Evolutionary conservation across 1,140 invertebrate species (phyloP), one percentile per base, ranked within the genome.

Genomic region (Anastrepha obliqua): DNA sequence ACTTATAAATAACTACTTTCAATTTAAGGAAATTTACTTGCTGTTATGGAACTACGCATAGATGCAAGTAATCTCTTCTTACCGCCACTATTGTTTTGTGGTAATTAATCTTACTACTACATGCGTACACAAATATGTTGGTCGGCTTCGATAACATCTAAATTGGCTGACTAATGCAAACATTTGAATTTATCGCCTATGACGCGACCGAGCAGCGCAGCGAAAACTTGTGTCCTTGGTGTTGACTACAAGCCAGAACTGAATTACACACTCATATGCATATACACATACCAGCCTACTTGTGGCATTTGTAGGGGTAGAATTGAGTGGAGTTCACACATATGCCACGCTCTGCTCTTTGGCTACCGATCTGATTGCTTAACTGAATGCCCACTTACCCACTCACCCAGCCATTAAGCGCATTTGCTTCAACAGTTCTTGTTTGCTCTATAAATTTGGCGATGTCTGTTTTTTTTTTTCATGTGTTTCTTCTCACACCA

Each of bases 361-460:
- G 29, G 65, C 65, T 67, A 67, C 20, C 11, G 13, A 29, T 29
- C 39, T 11, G 4, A 64, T 64, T 64, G 62, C 62, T 64, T 20
- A 8, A 17, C 2, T n/a, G n/a, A 64, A 64, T 64, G 29, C 13
- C 65, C 65, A 29, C 11, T 29, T 1, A 29, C 29, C 29, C 29
- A 29, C 6, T 55, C 51, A 55, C 1, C 51, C 17, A 44, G 67
- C 1, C 44, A 3, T 44, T 67, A 13, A 67, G 67, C 67, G 39
- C 67, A 13, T 74, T 74, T 74, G 13, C 39, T 6, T n/a, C 4
- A 74, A 74, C 5, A 74, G 44, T 39, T 47, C 44, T 74, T 47
- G 39, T 74, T 74, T 74, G 42, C 67, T 42, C 42, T 74, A 74
- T 74, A 47, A 74, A 74, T 74, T 74, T 74, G 39, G 15, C 42